Conservation (phyloP, 1,140 invertebrate species). For the Lerema accius region DNA sequence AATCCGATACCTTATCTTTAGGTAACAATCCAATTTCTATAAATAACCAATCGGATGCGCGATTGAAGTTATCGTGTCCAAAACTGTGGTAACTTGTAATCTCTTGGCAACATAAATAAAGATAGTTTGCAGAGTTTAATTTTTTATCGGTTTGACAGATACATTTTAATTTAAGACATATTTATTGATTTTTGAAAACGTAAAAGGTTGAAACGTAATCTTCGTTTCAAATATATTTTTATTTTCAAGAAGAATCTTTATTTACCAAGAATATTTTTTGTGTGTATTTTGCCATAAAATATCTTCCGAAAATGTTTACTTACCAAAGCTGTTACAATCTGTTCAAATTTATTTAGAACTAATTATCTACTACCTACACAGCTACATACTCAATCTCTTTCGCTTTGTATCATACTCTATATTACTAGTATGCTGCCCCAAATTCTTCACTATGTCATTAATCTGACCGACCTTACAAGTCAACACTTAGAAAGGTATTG, state of each 20-base stretch:
- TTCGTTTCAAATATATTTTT: too few relatives aligned
- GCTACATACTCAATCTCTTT: background rate
- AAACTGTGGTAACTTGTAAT: background rate
- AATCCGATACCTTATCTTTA: too few relatives aligned
- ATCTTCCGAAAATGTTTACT: too few relatives aligned
- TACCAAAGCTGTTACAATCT: background rate
- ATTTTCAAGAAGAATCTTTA: too few relatives aligned
- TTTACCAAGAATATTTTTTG: too few relatives aligned
- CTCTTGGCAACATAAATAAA: too few relatives aligned
- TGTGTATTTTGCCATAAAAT: too few relatives aligned
- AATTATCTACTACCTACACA: slow-evolving; percentile 7
- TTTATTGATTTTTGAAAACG: too few relatives aligned
- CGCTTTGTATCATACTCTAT: background rate
- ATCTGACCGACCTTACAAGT: slow-evolving; percentile 53
- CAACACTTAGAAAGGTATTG: slow-evolving; percentile 62
- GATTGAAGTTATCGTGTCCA: background rate
- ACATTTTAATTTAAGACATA: too few relatives aligned
- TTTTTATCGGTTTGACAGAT: too few relatives aligned
- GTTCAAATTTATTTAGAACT: slow-evolving; percentile 1
- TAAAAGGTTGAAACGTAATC: too few relatives aligned
- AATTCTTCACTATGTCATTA: slow-evolving; percentile 37
- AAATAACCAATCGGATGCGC: slow-evolving; percentile 22
- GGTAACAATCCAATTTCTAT: slow-evolving; percentile 34
- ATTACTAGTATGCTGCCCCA: slow-evolving; percentile 21
- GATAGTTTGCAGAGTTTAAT: too few relatives aligned